These are phyloP conservation scores for Cairina moschata DNA, from an alignment of 2,113 vertebrate genomes.

Conservation along the genomic window DNA sequence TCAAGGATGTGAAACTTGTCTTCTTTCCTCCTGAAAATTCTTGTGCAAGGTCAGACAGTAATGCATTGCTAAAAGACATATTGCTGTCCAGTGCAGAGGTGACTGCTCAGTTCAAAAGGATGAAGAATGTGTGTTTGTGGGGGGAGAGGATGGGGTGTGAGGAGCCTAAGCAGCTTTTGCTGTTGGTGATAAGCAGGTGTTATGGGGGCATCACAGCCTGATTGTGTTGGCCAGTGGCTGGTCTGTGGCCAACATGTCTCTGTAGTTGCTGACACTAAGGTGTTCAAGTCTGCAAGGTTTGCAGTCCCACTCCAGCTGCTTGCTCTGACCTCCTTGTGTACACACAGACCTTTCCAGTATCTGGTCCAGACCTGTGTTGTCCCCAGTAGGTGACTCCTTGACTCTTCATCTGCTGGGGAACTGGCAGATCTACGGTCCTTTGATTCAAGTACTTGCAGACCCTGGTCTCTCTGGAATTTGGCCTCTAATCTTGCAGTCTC, in stretches of 20 bases:
- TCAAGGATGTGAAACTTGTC: not conserved
- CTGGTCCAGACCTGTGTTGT: not conserved
- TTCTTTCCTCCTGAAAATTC: not conserved
- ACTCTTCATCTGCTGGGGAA: not conserved
- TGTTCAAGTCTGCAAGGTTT: not conserved
- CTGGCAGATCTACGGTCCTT: not conserved
- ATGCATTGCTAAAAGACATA: not conserved
- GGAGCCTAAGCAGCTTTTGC: not conserved
- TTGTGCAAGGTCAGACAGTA: not conserved
- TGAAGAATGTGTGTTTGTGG: rapidly evolving
- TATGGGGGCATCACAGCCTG: not conserved
- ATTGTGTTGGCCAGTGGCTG: not conserved
- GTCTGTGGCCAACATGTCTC: not conserved
- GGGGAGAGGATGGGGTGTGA: not conserved
- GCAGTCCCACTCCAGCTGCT: not conserved
- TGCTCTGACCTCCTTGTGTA: not conserved
- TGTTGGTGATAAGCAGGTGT: not conserved
- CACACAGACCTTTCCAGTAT: not conserved
- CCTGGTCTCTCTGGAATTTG: not conserved
- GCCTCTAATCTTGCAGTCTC: not conserved
- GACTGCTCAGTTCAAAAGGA: not conserved
- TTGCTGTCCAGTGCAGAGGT: not conserved
- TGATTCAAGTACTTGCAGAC: not conserved
- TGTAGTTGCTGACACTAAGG: not conserved
- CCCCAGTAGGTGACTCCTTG: not conserved